Percentiles rank a stretch among this genome's conserved stretches.
These are phyloP conservation scores for Silurus aristotelis DNA, from an alignment of 2,797 vertebrate genomes.

Conservation along the genomic window DNA sequence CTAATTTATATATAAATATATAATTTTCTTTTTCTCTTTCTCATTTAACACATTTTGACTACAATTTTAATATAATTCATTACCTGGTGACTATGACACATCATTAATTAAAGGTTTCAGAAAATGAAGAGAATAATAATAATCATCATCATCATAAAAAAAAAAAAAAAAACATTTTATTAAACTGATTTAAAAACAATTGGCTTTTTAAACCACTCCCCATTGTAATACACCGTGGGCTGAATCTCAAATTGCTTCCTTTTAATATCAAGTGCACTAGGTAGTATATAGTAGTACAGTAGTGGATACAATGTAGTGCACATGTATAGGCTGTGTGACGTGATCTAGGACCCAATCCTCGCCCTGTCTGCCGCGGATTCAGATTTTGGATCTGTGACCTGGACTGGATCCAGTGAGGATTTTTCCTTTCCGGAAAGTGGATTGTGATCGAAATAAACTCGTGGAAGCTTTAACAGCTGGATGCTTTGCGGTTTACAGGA, in stretches of 20 bases:
- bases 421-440: not conserved
- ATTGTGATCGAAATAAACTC: not conserved
- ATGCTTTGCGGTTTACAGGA: not conserved
- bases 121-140: not conserved
- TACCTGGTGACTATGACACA: not conserved
- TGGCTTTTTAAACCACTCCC: conserved; percentile 39
- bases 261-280: not conserved
- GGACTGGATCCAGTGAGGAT: not conserved
- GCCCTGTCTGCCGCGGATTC: not conserved
- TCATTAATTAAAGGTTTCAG: not conserved
- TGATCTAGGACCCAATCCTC: not conserved
- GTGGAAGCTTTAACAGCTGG: not conserved
- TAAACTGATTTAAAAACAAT: not conserved
- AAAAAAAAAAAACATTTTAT: too few relatives aligned
- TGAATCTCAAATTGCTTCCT: not conserved
- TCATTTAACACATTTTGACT: not conserved
- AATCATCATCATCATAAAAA: too few relatives aligned
- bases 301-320: not conserved
- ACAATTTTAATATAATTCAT: not conserved
- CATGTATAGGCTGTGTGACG: not conserved
- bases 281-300: not conserved
- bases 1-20: too few relatives aligned
- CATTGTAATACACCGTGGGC: conserved; percentile 23
- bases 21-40: not conserved
- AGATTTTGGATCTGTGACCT: not conserved